A percentile compares a stretch with the other conserved stretches of the same genome.
Evolutionary conservation across 2,113 vertebrate species (phyloP).

Genomic region (Halcyon senegalensis): DNA sequence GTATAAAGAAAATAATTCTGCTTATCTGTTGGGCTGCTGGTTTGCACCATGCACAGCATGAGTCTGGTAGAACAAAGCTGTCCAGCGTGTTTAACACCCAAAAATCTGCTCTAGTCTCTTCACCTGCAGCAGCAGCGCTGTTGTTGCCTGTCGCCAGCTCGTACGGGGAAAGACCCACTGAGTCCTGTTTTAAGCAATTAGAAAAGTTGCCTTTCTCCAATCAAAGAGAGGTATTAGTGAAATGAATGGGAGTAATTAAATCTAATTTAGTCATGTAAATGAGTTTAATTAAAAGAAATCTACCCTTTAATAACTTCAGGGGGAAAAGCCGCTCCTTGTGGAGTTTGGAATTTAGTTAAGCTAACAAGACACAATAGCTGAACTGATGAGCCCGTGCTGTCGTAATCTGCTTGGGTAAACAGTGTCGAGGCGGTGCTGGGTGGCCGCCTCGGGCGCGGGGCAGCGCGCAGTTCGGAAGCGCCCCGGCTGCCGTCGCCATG

Average conservation of each 20-base stretch:
- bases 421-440: constrained; percentile 23
- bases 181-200: constrained; percentile 75
- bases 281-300: constrained; percentile 85
- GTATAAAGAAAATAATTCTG: not conserved
- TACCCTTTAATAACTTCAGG: constrained; percentile 84
- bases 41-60: not conserved
- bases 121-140: not conserved
- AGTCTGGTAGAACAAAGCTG: not conserved
- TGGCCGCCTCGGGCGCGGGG: not conserved
- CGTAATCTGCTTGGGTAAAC: constrained; percentile 74
- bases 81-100: not conserved
- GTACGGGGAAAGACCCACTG: not conserved
- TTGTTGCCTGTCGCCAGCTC: not conserved
- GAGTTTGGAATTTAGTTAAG: constrained; percentile 80
- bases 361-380: constrained; percentile 80
- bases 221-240: constrained; percentile 80
- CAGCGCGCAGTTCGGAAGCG: not conserved
- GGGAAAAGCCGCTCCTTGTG: constrained; percentile 72
- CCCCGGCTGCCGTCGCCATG: not conserved
- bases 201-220: constrained; percentile 80
- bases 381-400: constrained; percentile 71
- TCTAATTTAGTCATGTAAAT: constrained; percentile 85
- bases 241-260: constrained; percentile 85
- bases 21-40: not conserved
- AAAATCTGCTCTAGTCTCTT: not conserved